Evolutionary conservation across 2,888 invertebrate genomes (phyloP).

Genomic region (Bhutanitis thaidina): DNA sequence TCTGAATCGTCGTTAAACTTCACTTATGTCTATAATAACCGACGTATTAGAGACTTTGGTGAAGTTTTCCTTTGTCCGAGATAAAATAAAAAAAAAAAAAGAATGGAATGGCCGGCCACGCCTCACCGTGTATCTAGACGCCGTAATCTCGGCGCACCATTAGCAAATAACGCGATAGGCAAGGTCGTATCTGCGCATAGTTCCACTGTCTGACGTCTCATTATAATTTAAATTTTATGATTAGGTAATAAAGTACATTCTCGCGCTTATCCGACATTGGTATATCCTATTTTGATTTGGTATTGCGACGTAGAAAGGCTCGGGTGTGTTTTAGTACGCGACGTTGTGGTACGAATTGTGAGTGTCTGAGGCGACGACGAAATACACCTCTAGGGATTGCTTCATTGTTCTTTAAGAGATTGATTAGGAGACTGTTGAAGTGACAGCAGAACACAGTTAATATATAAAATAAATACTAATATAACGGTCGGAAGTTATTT

Average conservation of each 20-base stretch:
- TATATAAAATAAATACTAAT: no score
- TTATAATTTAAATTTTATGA: neutral
- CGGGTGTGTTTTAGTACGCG: neutral
- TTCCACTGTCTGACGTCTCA: neutral
- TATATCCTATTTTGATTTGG: neutral
- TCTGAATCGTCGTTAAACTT: no score
- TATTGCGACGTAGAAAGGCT: neutral
- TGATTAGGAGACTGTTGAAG: no score
- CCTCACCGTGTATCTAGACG: neutral
- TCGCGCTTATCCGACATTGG: neutral
- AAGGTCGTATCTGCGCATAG: constrained; percentile 3
- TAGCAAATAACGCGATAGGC: constrained; percentile 5
- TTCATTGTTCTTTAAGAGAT: no score
- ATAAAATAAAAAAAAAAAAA: neutral
- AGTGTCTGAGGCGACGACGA: no score
- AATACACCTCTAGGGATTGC: no score
- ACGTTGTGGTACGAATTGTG: neutral
- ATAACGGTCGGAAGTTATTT: no score
- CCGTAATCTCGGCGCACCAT: neutral
- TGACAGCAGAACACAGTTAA: no score
- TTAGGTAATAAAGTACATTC: neutral
- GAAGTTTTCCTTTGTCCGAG: neutral
- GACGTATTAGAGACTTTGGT: neutral
- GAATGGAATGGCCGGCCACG: neutral
- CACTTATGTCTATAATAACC: no score